Base-by-base conservation (phyloP, 2,888 invertebrate species). In the Selenia dentaria region DNA sequence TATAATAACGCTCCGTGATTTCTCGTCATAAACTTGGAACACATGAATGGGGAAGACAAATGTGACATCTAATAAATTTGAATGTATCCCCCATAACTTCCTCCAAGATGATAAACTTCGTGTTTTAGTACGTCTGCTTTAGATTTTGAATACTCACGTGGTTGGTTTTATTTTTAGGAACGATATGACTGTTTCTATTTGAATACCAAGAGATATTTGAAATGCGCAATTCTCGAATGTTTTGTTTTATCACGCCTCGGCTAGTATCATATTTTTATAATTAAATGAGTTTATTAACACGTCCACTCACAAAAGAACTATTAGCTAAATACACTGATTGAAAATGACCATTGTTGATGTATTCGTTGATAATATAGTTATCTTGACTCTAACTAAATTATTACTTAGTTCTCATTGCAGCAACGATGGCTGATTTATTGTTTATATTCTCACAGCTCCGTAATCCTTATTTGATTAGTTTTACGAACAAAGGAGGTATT, bases 401-500 rank as follows among this genome's bases (percentile, higher is more conserved):
- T 41, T 41, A 41, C 27, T n/a, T n/a, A n/a, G n/a, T 36, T 40
- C 27, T 41, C 24, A 47, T 47, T 41, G 36, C 3, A 6, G 22
- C 20, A 35, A 34, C 39, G 29, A 39, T 28, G 33, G 33, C 22
- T 26, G 28, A 32, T 32, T 37, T 34, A 35, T 31, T 48, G 42
- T 48, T 41, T 42, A 48, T n/a, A n/a, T n/a, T n/a, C 41, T 41
- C 37, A 24, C 27, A 22, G 25, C 28, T 45, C 34, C n/a, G 40
- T 54, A 49, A 54, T 54, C 40, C 45, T 24, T 40, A 54, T 58
- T 67, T 56, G 54, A 59, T 57, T 60, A 47, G 35, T 40, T 51
- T 48, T 45, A 39, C 43, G 41, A 54, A 57, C 51, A 54, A 59
- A 57, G 50, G 52, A 34, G 45, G 41, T 47, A 44, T 48, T 46